These are phyloP conservation scores for Temnothorax unifasciatus DNA, from an alignment of 2,888 invertebrate genomes.

Conservation along the genomic window DNA sequence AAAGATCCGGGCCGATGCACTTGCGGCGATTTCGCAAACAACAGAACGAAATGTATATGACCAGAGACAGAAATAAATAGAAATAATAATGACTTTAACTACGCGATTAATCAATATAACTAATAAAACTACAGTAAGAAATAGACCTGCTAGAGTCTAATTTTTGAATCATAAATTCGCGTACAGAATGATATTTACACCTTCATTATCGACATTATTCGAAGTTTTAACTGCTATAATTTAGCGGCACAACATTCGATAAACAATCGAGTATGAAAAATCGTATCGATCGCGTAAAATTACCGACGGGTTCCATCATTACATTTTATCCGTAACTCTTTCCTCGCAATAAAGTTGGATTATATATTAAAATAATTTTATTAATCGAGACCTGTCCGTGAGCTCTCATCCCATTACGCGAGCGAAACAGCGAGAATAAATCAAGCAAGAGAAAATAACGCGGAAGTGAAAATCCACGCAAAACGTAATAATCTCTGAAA, in stretches of 20 bases:
- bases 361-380: constrained; percentile 6
- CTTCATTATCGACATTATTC: background rate
- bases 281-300: too few species aligned
- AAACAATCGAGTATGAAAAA: background rate
- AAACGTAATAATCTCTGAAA: constrained; percentile 3
- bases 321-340: background rate
- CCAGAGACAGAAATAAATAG: background rate
- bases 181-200: background rate
- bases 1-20: constrained; percentile 21
- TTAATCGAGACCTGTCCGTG: background rate
- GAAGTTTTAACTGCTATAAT: background rate
- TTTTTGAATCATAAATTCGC: background rate
- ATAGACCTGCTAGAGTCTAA: background rate
- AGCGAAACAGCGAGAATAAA: background rate
- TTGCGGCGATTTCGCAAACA: constrained; percentile 18
- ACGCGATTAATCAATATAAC: background rate
- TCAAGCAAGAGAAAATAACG: background rate
- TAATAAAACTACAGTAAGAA: background rate
- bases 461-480: constrained; percentile 2
- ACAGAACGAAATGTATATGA: background rate
- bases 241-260: background rate
- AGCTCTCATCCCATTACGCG: background rate
- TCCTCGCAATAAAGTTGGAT: constrained; percentile 14
- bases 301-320: background rate
- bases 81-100: background rate